Evolutionary conservation across 2,888 invertebrate genomes (phyloP), one percentile per base, ranked within the genome.

Genomic region (Ophion ventricosus): DNA sequence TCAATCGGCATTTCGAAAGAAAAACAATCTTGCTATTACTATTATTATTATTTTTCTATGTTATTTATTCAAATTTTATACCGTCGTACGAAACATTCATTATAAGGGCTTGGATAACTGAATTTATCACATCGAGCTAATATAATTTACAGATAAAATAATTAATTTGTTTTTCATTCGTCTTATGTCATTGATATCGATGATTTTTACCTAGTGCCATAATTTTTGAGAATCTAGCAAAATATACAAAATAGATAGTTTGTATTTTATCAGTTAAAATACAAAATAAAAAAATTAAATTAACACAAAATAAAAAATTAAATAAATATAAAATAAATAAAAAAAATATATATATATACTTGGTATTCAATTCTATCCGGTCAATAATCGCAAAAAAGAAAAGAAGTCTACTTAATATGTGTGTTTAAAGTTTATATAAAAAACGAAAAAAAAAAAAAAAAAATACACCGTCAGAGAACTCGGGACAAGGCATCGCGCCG

Each of bases 1-100:
- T 75, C 54, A 75, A 54, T 64, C 75, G 29, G 5, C 35, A 35
- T 14, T 75, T 64, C 17, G 11, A 56, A 14, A 23, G 49, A 49
- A 14, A 14, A 49, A 49, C 49, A 49, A 35, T 35, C 0, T 35
- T 49, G 1, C 17, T 49, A 17, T 49, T 49, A 11, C 14, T 49
- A 49, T 14, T 49, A 49, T 4, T 35, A 35, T 35, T 35, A 35
- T 35, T 8, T 35, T 8, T 35, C 0, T 35, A 35, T 35, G 35
- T 35, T 35, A 35, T 35, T 35, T 35, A 35, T 35, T 5, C 7
- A 35, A 35, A 35, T 35, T 35, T 35, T 35, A 7, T 35, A 35
- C 35, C 7, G 35, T 5, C 8, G 35, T 7, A 35, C 35, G 35
- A 35, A 35, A 35, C 5, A 35, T 8, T 35, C 35, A 35, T 35